Evolutionary conservation across 37 sponge, comb jelly and placozoan genomes (phyloP), one percentile per base, ranked within the genome.

Genomic region (Bolinopsis microptera): DNA sequence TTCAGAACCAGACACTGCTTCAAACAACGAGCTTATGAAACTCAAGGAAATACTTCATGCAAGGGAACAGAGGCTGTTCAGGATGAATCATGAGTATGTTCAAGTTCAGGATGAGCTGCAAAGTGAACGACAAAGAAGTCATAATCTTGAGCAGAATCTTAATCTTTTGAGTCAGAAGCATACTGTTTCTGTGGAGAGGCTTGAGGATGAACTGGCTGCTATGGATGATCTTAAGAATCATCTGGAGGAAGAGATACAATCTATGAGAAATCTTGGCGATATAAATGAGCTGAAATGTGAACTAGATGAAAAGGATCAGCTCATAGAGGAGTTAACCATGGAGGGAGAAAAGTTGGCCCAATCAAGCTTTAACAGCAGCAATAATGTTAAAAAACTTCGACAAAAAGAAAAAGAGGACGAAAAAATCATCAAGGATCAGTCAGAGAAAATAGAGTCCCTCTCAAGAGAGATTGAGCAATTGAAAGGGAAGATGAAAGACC

Each of bases 301-400:
- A 26, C 25, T 86, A 2, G 41, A 41, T 0, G 90, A 86, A 27
- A 86, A 86, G 61, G 90, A 86, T 39, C 90, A 86, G 24, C 41
- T 40, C 1, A 86, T 86, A 39, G 90, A 41, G 0, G 90, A 86
- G 61, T 48, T 86, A 9, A 86, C 90, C 23, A 23, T 8, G 32
- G 90, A 86, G 61, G 90, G 90, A 28, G 90, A 86, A 34, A 86
- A 86, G 90, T 86, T 86, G 61, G 90, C 90, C 0, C 90, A 86
- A 39, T 86, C 90, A 0, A 41, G 61, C 24, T 86, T 86, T 40
- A 86, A 86, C 48, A 86, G 90, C 35, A 34, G n/a, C 35, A 95
- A 96, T 38, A 95, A 80, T 28, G 97, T 98, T 92, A 98, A 98
- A 95, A 98, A 97, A 61, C 94, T 98, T 35, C 92, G 96, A 34